Conservation (phyloP, 2,797 vertebrate genomes). For the Alosa sapidissima region DNA sequence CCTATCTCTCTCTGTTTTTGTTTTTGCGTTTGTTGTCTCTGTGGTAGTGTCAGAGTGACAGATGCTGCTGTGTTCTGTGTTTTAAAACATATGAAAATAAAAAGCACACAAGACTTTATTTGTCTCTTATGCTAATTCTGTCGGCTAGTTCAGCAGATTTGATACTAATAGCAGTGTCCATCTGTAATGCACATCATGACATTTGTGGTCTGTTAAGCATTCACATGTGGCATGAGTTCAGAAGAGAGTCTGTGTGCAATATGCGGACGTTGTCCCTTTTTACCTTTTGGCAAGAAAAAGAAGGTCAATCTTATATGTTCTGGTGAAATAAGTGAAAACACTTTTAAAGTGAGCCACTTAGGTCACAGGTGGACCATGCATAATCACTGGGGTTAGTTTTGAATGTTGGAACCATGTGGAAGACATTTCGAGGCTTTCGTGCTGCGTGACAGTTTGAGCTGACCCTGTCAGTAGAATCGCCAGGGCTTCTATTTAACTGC, state of each 20-base stretch:
- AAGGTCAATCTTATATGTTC: not conserved
- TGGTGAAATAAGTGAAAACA: not conserved
- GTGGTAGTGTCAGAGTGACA: not conserved
- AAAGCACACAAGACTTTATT: not conserved
- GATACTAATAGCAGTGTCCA: not conserved
- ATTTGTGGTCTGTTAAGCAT: not conserved
- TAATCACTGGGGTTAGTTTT: not conserved
- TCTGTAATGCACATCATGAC: not conserved
- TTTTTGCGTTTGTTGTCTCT: conserved; percentile 37
- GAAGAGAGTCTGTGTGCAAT: not conserved
- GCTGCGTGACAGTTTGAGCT: not conserved
- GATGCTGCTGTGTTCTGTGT: not conserved
- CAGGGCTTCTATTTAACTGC: conserved; percentile 29
- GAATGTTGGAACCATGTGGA: not conserved
- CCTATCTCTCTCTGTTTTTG: conserved; percentile 16
- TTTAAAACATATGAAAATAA: not conserved
- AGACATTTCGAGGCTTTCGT: not conserved
- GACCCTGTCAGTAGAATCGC: conserved; percentile 39
- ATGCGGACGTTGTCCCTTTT: not conserved
- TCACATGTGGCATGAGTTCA: not conserved
- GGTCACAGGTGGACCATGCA: not conserved
- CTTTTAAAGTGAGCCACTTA: not conserved
- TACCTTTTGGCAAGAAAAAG: not conserved
- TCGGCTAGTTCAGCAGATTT: not conserved
- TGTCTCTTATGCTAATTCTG: not conserved